phyloP scores from a whole-genome alignment of 2,113 vertebrate genomes.

The Labeo catla region DNA sequence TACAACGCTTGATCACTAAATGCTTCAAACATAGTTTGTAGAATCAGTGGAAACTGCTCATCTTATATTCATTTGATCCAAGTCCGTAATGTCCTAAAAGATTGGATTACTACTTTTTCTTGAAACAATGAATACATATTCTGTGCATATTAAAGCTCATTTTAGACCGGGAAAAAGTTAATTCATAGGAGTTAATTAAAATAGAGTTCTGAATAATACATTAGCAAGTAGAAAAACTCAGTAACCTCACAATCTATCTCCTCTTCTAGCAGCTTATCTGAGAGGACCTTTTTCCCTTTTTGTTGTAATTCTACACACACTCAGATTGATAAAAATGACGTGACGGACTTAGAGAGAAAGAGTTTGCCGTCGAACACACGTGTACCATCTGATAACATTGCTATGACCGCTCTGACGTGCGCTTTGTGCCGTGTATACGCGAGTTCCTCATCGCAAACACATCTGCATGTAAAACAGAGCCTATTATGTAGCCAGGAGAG shows the following conservation, averaged over 20 bases:
- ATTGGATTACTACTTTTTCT: not conserved
- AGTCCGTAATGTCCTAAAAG: not conserved
- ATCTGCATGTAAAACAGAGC: not conserved
- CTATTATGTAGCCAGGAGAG: conserved; percentile 23
- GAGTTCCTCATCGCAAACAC: not conserved
- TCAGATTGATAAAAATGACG: not conserved
- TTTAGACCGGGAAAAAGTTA: not conserved
- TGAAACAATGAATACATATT: conserved; percentile 20
- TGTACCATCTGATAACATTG: not conserved
- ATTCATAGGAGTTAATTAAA: conserved; percentile 17
- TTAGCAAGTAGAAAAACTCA: conserved; percentile 4
- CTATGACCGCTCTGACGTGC: not conserved
- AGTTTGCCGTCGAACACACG: not conserved
- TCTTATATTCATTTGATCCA: not conserved
- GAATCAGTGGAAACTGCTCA: not conserved
- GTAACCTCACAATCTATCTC: not conserved
- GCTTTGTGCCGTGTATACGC: not conserved
- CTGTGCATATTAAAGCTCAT: conserved; percentile 2
- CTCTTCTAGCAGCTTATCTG: not conserved
- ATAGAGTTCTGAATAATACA: conserved; percentile 25
- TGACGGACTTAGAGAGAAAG: not conserved
- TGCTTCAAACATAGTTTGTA: not conserved
- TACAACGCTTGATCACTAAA: not conserved
- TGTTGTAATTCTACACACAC: not conserved
- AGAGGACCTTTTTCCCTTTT: not conserved